phyloP scores from a whole-genome alignment of 2,113 vertebrate genomes.

The Synodontis membranacea region DNA sequence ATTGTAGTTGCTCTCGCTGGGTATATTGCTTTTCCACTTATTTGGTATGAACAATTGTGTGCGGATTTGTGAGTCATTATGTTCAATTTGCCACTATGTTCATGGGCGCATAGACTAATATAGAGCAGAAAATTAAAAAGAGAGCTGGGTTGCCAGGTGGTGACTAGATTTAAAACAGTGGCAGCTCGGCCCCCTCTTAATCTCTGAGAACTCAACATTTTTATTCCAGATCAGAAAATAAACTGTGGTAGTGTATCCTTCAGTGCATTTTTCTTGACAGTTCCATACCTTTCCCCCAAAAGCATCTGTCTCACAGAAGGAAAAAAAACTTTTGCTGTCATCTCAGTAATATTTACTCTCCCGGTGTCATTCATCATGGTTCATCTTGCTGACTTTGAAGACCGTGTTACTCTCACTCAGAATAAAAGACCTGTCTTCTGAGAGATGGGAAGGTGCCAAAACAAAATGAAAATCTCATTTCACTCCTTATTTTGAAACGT shows the following conservation, averaged over 20 bases:
- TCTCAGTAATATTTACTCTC: neutral
- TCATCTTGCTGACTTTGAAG: conserved; percentile 31
- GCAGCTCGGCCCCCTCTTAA: neutral
- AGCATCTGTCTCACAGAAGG: neutral
- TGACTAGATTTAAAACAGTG: neutral
- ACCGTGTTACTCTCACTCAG: neutral
- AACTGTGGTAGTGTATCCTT: neutral
- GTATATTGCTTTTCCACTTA: conserved; percentile 31
- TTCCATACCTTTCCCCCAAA: neutral
- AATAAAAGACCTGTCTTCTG: conserved; percentile 36
- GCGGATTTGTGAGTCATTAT: conserved; percentile 35
- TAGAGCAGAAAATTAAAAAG: conserved; percentile 33
- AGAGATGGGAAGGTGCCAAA: conserved; percentile 23
- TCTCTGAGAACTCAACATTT: neutral
- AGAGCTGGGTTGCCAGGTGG: conserved; percentile 1
- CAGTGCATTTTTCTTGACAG: neutral
- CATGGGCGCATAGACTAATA: conserved; percentile 36
- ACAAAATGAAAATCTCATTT: conserved; percentile 50
- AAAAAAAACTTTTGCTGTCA: neutral
- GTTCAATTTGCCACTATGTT: conserved; percentile 29
- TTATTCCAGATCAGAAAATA: neutral
- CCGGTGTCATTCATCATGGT: conserved; percentile 37
- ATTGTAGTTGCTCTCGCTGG: neutral
- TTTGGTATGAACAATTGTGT: conserved; percentile 8
- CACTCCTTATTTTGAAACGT: neutral